Percentiles rank a stretch among this genome's conserved stretches.
These are phyloP conservation scores for Chymomyza procnemis DNA, from an alignment of 2,888 invertebrate species.

Conservation along the genomic window DNA sequence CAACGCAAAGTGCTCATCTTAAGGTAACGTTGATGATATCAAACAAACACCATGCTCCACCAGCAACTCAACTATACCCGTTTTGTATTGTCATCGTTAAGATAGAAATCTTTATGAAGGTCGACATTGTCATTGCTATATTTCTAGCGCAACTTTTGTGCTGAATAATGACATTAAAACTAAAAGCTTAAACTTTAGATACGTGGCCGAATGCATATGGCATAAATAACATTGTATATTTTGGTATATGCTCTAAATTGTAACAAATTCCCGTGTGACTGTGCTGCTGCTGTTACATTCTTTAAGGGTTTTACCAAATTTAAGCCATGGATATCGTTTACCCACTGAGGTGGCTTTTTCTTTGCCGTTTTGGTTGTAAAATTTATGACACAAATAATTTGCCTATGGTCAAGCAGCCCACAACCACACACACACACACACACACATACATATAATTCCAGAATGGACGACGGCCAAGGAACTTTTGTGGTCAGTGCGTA, in stretches of 20 bases:
- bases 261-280: too few relatives aligned
- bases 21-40: conserved; percentile 28
- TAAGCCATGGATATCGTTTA: conserved; percentile 61
- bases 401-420: conserved; percentile 61
- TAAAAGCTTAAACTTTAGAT: not conserved
- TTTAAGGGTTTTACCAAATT: conserved; percentile 3
- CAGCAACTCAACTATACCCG: not conserved
- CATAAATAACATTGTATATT: not conserved
- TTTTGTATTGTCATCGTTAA: conserved; percentile 72
- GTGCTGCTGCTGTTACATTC: not conserved
- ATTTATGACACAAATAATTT: conserved; percentile 72
- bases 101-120: conserved; percentile 75
- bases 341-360: conserved; percentile 49
- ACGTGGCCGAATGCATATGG: not conserved
- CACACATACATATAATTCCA: conserved; percentile 15
- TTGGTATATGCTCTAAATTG: not conserved
- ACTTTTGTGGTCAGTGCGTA: not conserved
- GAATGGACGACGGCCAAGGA: not conserved
- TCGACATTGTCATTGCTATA: conserved; percentile 36
- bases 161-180: not conserved
- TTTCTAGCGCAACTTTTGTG: conserved; percentile 35
- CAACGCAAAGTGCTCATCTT: conserved; percentile 36
- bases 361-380: conserved; percentile 46
- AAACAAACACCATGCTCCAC: not conserved
- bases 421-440: conserved; percentile 28